phyloP scores from a whole-genome alignment of 2,888 invertebrate species.

The Cheilosia impressa region DNA sequence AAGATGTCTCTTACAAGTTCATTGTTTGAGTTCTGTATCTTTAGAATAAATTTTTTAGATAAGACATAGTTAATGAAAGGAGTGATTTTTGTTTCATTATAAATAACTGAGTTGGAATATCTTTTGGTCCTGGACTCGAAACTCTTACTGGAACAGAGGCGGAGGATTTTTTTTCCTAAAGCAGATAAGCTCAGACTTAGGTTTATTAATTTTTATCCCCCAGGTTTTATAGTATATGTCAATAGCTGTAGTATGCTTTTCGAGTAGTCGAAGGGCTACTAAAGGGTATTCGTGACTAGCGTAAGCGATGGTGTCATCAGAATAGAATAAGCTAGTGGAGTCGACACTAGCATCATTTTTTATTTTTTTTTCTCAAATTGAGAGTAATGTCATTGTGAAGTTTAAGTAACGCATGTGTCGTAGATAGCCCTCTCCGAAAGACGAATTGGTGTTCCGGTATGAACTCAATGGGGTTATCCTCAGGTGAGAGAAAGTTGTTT shows the following conservation, averaged over 20 bases:
- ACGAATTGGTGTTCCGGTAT: conserved; percentile 20
- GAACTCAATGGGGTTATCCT: conserved; percentile 15
- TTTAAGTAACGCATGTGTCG: conserved; percentile 10
- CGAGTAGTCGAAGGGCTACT: not conserved
- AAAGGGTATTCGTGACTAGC: not conserved
- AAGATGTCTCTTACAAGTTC: too few relatives aligned
- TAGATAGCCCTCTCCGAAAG: too few relatives aligned
- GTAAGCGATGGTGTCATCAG: conserved; percentile 5
- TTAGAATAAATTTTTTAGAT: too few relatives aligned
- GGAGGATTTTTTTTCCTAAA: conserved; percentile 14
- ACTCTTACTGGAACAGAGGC: too few relatives aligned
- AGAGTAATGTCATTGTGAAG: not conserved
- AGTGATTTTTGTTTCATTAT: too few relatives aligned
- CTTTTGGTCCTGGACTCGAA: too few relatives aligned
- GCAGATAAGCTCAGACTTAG: conserved; percentile 19
- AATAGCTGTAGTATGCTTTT: conserved; percentile 7
- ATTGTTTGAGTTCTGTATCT: too few relatives aligned
- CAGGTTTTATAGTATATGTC: conserved; percentile 10
- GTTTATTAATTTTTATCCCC: conserved; percentile 13
- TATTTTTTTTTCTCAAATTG: conserved; percentile 23
- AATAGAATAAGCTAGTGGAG: not conserved
- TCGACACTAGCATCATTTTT: conserved; percentile 17
- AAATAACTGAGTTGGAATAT: too few relatives aligned
- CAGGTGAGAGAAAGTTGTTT: not conserved
- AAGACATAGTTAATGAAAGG: too few relatives aligned